Conservation (phyloP, 2,888 invertebrate species). For the Drosophila recens region DNA sequence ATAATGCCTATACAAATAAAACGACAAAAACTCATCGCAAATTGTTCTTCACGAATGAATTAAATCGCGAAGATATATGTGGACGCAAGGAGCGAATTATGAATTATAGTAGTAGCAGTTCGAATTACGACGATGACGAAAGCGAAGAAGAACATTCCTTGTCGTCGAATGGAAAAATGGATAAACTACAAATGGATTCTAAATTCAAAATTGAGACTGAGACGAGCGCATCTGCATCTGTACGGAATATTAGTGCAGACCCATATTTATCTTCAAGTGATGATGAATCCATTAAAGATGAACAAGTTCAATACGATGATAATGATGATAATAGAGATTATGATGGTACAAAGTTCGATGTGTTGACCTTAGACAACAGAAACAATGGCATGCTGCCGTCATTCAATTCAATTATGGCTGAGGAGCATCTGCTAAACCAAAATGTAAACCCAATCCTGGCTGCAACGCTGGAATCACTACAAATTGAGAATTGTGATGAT, state of each 20-base stretch:
- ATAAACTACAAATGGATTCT: slow-evolving; percentile 5
- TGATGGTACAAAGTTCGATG: slow-evolving; percentile 15
- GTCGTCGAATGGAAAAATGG: neutral
- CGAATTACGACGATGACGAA: slow-evolving; percentile 51
- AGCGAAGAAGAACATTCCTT: neutral
- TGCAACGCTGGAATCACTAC: slow-evolving; percentile 31
- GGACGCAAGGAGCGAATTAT: slow-evolving; percentile 60
- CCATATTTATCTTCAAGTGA: slow-evolving; percentile 31
- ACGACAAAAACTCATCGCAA: slow-evolving; percentile 59
- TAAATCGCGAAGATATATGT: slow-evolving; percentile 44
- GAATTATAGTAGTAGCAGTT: slow-evolving; percentile 79
- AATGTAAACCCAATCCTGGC: slow-evolving; percentile 5
- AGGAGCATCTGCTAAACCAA: slow-evolving; percentile 37
- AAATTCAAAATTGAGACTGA: slow-evolving; percentile 61
- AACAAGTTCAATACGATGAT: neutral
- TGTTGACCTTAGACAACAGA: slow-evolving; percentile 65
- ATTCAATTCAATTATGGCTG: slow-evolving; percentile 78
- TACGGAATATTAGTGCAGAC: slow-evolving; percentile 23
- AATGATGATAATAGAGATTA: slow-evolving; percentile 7
- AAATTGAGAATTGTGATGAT: slow-evolving; percentile 71
- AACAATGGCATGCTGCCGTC: slow-evolving; percentile 80
- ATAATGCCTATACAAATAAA: slow-evolving; percentile 5
- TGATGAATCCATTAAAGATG: slow-evolving; percentile 28
- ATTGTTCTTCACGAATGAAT: slow-evolving; percentile 77
- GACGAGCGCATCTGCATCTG: slow-evolving; percentile 17